phyloP scores from a whole-genome alignment of 2,888 invertebrate genomes.

The Glaucopsyche alexis region DNA sequence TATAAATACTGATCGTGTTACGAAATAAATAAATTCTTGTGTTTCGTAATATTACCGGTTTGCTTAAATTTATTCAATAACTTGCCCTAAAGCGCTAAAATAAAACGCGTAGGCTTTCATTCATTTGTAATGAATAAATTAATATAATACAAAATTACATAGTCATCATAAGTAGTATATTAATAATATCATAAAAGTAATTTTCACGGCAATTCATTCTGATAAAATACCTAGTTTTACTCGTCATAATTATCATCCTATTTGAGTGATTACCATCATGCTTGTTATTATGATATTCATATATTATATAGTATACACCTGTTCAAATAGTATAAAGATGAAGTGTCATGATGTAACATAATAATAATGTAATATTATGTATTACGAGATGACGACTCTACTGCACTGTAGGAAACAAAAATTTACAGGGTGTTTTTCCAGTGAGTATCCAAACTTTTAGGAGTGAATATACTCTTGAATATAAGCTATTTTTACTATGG shows the following conservation, averaged over 20 bases:
- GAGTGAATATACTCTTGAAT: no score
- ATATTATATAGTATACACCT: background rate
- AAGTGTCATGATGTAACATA: slow-evolving; percentile 7
- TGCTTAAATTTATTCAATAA: background rate
- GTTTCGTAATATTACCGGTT: slow-evolving; percentile 3
- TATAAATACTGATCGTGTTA: slow-evolving; percentile 1
- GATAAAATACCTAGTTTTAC: no score
- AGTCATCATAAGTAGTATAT: no score
- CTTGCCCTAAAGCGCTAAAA: background rate
- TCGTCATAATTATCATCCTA: no score
- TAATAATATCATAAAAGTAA: no score
- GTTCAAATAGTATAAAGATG: background rate
- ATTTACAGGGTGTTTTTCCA: no score
- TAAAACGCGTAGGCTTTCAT: slow-evolving; percentile 1
- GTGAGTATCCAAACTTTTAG: no score
- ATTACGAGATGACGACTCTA: background rate
- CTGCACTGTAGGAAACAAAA: background rate
- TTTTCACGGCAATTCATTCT: no score
- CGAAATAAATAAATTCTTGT: slow-evolving; percentile 7
- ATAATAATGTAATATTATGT: background rate
- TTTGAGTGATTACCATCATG: no score
- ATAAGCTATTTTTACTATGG: no score
- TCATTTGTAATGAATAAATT: slow-evolving; percentile 6
- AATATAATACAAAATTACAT: background rate
- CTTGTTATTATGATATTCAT: background rate